A percentile compares a stretch with the other conserved stretches of the same genome.
Conservation (phyloP, 1,140 invertebrate species). For the Nebria ingens region DNA sequence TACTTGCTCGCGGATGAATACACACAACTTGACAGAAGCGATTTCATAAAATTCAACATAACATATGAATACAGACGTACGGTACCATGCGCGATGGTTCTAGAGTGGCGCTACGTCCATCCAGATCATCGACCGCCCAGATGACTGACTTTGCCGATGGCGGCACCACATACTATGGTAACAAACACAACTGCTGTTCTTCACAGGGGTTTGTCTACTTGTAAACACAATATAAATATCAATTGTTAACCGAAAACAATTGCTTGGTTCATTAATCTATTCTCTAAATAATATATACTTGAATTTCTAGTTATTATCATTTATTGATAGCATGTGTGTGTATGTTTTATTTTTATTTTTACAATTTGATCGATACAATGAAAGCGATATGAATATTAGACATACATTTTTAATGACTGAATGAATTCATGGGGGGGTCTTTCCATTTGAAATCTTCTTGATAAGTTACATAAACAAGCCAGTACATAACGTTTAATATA, state of each 20-base stretch:
- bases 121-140: too few species aligned
- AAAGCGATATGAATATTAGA: neutral
- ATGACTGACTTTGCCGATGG: too few species aligned
- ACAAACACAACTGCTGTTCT: too few species aligned
- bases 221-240: too few species aligned
- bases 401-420: conserved; percentile 22
- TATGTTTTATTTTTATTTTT: too few species aligned
- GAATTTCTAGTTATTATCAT: neutral
- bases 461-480: conserved; percentile 66
- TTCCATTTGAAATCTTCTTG: conserved; percentile 64
- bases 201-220: too few species aligned
- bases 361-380: neutral
- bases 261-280: too few species aligned
- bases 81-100: neutral
- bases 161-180: too few species aligned
- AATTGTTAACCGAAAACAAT: too few species aligned
- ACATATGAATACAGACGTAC: neutral
- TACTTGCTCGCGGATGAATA: neutral
- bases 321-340: neutral
- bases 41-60: neutral
- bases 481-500: conserved; percentile 78
- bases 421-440: conserved; percentile 37
- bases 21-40: conserved; percentile 2
- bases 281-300: neutral
- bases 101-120: neutral